Conservation (phyloP, 2,888 invertebrate species). For the Formica aserva region DNA sequence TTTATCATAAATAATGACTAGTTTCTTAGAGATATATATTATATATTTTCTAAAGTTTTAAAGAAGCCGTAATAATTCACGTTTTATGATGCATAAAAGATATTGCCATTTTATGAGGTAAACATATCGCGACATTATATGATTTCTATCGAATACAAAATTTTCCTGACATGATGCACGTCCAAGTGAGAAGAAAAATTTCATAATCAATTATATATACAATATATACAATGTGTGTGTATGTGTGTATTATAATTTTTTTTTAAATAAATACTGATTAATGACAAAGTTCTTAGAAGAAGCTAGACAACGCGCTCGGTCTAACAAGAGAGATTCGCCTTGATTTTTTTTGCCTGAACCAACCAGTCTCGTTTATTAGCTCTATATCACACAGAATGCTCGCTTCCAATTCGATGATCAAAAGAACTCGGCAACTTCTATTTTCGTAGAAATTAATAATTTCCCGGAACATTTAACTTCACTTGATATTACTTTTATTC, state of each 20-base stretch:
- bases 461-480: constrained; percentile 49
- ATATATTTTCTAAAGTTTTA: constrained; percentile 17
- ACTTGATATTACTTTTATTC: constrained; percentile 50
- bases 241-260: background rate
- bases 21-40: constrained; percentile 3
- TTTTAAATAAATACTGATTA: background rate
- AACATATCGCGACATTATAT: background rate
- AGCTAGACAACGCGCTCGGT: background rate
- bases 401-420: constrained; percentile 51
- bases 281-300: constrained; percentile 28
- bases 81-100: constrained; percentile 8
- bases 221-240: background rate
- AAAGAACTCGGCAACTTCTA: constrained; percentile 35
- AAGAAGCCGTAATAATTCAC: background rate
- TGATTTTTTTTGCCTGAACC: constrained; percentile 14
- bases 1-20: constrained; percentile 17
- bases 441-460: constrained; percentile 56
- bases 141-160: background rate
- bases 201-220: constrained; percentile 11
- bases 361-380: constrained; percentile 36
- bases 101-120: constrained; percentile 17
- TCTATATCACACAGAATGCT: constrained; percentile 19
- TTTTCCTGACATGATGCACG: background rate
- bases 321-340: background rate
- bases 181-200: background rate